phyloP scores from a whole-genome alignment of 1,140 invertebrate species.

The Drosophila nannoptera region DNA sequence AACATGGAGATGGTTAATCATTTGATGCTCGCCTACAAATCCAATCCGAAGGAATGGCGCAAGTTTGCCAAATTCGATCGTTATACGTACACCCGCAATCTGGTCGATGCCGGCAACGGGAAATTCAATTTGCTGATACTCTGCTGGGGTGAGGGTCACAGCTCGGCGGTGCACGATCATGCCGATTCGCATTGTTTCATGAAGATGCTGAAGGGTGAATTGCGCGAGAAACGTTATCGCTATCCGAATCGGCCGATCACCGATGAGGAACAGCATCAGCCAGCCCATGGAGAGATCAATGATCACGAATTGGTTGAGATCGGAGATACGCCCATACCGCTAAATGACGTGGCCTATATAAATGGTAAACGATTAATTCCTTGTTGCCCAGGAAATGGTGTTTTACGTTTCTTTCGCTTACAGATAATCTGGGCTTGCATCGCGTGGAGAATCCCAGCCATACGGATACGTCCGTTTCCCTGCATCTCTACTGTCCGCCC shows the following conservation, averaged over 20 bases:
- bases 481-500: conserved; percentile 98
- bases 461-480: conserved; percentile 90
- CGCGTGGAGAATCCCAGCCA: conserved; percentile 97
- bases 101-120: conserved; percentile 96
- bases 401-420: conserved; percentile 1
- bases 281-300: conserved; percentile 47
- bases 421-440: conserved; percentile 96
- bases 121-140: conserved; percentile 98
- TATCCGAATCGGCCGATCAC: conserved; percentile 54
- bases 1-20: conserved; percentile 93
- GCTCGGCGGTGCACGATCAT: conserved; percentile 97
- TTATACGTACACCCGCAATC: conserved; percentile 95
- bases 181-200: conserved; percentile 98
- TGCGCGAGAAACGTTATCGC: conserved; percentile 83
- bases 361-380: conserved; percentile 86
- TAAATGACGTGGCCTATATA: conserved; percentile 95
- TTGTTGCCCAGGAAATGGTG: background rate
- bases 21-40: conserved; percentile 92
- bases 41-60: conserved; percentile 93
- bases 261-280: conserved; percentile 13
- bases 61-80: conserved; percentile 97
- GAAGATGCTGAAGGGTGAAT: conserved; percentile 89
- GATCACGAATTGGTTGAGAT: conserved; percentile 81
- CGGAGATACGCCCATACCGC: conserved; percentile 82
- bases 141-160: conserved; percentile 98